Evolutionary conservation across 2,888 invertebrate genomes (phyloP), one percentile per base, ranked within the genome.

Genomic region (Epistrophe eligans): DNA sequence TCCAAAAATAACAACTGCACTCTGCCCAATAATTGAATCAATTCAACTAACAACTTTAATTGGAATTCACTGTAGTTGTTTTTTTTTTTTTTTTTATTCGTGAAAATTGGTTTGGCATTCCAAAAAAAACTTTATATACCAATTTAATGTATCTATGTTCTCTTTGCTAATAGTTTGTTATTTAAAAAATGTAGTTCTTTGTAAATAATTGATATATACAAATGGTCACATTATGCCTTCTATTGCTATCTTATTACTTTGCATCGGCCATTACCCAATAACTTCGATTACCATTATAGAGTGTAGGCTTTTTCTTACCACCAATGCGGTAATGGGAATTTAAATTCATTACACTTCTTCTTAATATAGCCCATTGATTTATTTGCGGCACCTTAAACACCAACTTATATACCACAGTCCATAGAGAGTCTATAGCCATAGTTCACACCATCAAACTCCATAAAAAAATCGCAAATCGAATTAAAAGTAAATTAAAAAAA

Each of bases 361-460:
- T 58, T 19, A 24, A 28, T 8, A 8, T 2, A 57, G 8, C 5
- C 6, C n/a, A 9, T 40, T 52, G 24, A 40, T 70, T 35, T n/a
- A 52, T 43, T 38, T 55, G 76, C 81, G 64, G 81, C 62, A 62
- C 71, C 81, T 76, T 71, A 77, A 71, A 55, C 55, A 40, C 38
- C 9, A 76, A 24, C 60, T 40, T n/a, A 43, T 35, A 1, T 43
- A 35, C 24, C 67, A 32, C 1, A 52, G 48, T 32, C n/a, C 57
- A 35, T 38, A 11, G n/a, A n/a, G n/a, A n/a, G n/a, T 9, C 19
- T 13, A 55, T 64, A 19, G 24, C 64, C 55, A 70, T 74, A 79
- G 74, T 62, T 76, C 81, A 77, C 64, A 32, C 28, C 28, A 55
- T 76, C 77, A 77, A 64, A 77, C 48, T 72, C 64, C 71, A 72